Evolutionary conservation across 2,113 vertebrate genomes (phyloP).

Genomic region (Nycticebus coucang): DNA sequence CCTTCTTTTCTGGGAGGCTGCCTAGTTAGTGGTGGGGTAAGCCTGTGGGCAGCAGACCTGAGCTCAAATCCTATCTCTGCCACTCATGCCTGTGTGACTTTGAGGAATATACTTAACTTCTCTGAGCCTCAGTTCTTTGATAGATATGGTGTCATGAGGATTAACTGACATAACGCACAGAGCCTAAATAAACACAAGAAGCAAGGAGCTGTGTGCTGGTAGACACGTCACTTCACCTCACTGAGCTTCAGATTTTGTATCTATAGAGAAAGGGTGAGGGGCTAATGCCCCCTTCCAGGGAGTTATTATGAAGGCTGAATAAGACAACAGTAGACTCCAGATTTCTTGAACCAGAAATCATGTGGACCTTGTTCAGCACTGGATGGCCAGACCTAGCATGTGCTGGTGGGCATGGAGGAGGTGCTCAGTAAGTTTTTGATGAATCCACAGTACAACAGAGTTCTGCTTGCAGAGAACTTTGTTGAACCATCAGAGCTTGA

Average conservation of each 20-base stretch:
- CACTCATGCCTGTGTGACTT: background rate
- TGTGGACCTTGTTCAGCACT: background rate
- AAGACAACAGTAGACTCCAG: background rate
- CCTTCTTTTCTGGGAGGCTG: background rate
- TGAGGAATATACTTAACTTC: background rate
- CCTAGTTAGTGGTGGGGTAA: background rate
- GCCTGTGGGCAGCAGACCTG: background rate
- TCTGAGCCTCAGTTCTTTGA: background rate
- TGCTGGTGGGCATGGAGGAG: background rate
- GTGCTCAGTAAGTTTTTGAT: background rate
- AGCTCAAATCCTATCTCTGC: slow-evolving; percentile 18
- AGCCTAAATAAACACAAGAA: background rate
- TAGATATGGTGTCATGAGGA: background rate
- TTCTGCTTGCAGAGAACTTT: too few relatives aligned
- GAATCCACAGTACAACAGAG: background rate
- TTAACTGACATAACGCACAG: background rate
- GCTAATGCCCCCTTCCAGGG: background rate
- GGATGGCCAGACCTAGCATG: too few relatives aligned
- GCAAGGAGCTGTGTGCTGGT: background rate
- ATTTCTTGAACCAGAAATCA: background rate
- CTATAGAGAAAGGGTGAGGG: background rate
- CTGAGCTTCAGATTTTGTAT: background rate
- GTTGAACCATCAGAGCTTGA: background rate
- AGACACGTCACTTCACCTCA: background rate
- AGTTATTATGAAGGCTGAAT: background rate